phyloP scores from a whole-genome alignment of 2,113 vertebrate species.

The Caranx ignobilis region DNA sequence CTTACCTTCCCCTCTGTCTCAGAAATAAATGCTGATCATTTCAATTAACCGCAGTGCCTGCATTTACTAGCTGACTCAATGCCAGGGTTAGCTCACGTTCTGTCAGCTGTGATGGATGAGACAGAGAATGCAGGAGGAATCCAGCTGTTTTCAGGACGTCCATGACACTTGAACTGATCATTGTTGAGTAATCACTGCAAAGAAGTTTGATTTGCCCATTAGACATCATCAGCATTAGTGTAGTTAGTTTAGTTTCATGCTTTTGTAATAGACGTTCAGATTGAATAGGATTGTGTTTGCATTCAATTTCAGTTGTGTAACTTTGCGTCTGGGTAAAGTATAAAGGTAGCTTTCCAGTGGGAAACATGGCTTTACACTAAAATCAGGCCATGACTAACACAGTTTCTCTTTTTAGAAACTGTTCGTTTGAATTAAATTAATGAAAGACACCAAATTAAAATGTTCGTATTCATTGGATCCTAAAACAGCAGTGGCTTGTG shows the following conservation, averaged over 20 bases:
- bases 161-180: background rate
- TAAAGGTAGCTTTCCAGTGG: background rate
- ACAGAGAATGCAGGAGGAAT: background rate
- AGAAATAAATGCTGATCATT: background rate
- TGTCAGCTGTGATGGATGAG: background rate
- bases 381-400: background rate
- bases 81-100: background rate
- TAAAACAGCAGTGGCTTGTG: background rate
- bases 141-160: background rate
- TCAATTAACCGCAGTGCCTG: background rate
- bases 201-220: background rate
- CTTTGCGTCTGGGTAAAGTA: background rate
- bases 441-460: background rate
- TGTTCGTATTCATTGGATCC: background rate
- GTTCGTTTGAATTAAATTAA: background rate
- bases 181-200: background rate
- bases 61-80: background rate
- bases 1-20: background rate
- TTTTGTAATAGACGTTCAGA: background rate
- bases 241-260: background rate
- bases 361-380: background rate
- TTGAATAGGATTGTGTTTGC: background rate
- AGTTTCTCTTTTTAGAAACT: background rate
- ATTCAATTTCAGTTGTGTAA: background rate
- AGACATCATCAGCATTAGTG: background rate